Evolutionary conservation across 2,113 vertebrate species (phyloP).

Genomic region (Chiloscyllium plagiosum): DNA sequence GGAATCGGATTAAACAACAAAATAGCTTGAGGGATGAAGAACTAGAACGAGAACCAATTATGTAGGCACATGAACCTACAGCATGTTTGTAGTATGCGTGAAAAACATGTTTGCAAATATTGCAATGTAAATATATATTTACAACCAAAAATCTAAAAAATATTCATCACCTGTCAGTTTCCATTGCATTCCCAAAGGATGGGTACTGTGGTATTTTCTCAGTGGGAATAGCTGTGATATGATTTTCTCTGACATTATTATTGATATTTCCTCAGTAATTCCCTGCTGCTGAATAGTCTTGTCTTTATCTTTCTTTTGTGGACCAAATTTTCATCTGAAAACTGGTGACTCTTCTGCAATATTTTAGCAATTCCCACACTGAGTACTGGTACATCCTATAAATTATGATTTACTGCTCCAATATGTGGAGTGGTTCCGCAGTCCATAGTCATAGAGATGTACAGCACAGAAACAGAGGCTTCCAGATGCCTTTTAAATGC

Average conservation of each 20-base stretch:
- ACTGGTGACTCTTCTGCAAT: neutral
- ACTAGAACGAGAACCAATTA: neutral
- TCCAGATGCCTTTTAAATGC: too few species aligned
- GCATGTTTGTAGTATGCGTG: neutral
- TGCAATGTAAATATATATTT: neutral
- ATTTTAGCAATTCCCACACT: neutral
- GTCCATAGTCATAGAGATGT: neutral
- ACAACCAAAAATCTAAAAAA: neutral
- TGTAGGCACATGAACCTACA: neutral
- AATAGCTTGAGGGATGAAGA: neutral
- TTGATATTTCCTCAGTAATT: neutral
- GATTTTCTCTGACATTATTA: neutral
- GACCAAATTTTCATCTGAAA: neutral
- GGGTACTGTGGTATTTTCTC: neutral
- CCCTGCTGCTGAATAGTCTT: neutral
- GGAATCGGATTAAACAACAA: neutral
- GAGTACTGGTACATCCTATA: neutral
- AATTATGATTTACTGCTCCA: neutral
- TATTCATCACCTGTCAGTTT: neutral
- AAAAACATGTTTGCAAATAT: neutral
- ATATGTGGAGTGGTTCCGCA: neutral
- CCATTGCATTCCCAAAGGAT: neutral
- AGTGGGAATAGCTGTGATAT: neutral
- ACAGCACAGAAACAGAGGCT: too few species aligned
- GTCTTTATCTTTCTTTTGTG: neutral